Conservation (phyloP, 2,113 vertebrate genomes). For the Manacus vitellinus region DNA sequence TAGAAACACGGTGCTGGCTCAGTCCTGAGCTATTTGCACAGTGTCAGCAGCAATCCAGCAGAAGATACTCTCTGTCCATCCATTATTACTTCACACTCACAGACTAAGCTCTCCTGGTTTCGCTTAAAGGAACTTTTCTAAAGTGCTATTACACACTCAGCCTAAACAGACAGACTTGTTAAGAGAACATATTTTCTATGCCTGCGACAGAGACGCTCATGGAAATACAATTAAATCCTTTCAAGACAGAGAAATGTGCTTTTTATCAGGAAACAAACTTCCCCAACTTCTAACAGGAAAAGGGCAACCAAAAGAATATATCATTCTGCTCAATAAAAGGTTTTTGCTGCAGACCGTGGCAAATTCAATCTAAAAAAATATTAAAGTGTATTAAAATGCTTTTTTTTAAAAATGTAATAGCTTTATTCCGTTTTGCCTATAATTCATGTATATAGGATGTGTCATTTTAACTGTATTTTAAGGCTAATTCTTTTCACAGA, state of each 20-base stretch:
- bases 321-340: background rate
- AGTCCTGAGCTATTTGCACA: background rate
- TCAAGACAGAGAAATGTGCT: background rate
- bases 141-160: background rate
- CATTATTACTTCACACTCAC: background rate
- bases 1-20: background rate
- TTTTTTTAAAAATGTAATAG: background rate
- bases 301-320: background rate
- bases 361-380: constrained; percentile 18
- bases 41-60: background rate
- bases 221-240: background rate
- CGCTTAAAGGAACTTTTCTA: background rate
- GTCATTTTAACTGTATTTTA: background rate
- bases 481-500: background rate
- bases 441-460: background rate
- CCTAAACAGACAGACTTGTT: background rate
- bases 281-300: background rate
- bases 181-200: background rate
- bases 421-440: background rate
- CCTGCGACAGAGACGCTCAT: background rate
- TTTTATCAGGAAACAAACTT: background rate
- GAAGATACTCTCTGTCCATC: background rate
- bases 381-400: background rate
- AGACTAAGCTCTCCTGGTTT: background rate
- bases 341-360: background rate